Percentiles rank a stretch among this genome's conserved stretches.
phyloP scores from a whole-genome alignment of 2,888 invertebrate species.

The Tetragnatha montana region DNA sequence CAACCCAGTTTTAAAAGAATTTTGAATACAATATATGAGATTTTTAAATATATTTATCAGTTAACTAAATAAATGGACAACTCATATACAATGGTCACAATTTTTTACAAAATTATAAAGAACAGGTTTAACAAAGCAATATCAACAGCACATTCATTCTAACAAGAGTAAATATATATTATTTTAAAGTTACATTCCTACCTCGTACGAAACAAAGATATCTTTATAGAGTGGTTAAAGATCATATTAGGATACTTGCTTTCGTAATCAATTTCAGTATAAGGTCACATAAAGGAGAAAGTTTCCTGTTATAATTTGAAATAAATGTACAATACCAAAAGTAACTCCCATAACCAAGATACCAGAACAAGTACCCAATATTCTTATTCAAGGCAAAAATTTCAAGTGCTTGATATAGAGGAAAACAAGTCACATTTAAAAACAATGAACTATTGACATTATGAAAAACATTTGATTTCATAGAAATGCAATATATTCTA shows the following conservation, averaged over 20 bases:
- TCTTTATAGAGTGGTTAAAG: conserved; percentile 15
- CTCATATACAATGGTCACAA: conserved; percentile 64
- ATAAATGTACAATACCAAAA: conserved; percentile 36
- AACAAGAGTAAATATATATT: conserved; percentile 66
- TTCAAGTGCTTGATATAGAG: conserved; percentile 62
- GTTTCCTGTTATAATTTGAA: conserved; percentile 1
- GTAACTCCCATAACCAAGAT: conserved; percentile 37
- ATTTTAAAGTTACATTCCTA: conserved; percentile 61
- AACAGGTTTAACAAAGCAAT: conserved; percentile 64
- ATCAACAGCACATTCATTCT: conserved; percentile 69
- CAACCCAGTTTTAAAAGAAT: conserved; percentile 39
- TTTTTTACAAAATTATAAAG: conserved; percentile 67
- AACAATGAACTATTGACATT: conserved; percentile 69
- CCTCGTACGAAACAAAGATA: conserved; percentile 40
- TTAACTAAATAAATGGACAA: conserved; percentile 62
- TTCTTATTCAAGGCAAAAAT: conserved; percentile 26
- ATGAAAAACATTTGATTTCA: conserved; percentile 63
- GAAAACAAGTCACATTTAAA: conserved; percentile 58
- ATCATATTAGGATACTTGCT: conserved; percentile 3
- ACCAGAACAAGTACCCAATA: conserved; percentile 27
- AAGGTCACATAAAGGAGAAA: conserved; percentile 21
- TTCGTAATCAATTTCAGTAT: conserved; percentile 31
- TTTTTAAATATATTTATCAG: conserved; percentile 61
- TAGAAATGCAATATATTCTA: conserved; percentile 59
- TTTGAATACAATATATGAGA: conserved; percentile 39